Evolutionary conservation across 2,797 vertebrate species (phyloP), one percentile per base, ranked within the genome.

Genomic region (Sitta carolinensis): DNA sequence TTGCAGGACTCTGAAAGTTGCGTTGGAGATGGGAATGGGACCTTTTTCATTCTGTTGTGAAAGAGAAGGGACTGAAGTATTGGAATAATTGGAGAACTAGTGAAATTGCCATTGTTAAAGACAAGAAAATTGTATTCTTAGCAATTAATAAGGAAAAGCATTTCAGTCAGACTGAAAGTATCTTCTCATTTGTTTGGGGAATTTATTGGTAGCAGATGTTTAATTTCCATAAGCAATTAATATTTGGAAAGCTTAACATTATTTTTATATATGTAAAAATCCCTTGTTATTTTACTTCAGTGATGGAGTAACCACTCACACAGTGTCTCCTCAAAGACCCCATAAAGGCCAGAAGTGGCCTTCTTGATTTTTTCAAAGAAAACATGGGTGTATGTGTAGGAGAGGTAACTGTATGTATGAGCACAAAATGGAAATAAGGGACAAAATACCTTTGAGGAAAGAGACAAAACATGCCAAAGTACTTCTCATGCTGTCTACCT

Each of bases 201-300:
- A 34, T 84, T 90, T 82, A 91, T 95, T 91, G 83, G 86, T 91
- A 92, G 63, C 91, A 94, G 87, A 89, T 93, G 85, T 72, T 88
- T 93, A 84, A 90, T 84, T 91, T 96, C 83, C 3, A 0, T 72
- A 86, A 76, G 86, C 42, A 94, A 74, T 91, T 94, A 93, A 88
- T 96, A 94, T 88, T 93, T 91, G 80, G 74, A 90, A 88, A 76
- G 70, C 80, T 88, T 75, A 45, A 76, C 73, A 74, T 81, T 88
- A 67, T 78, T 91, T 92, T 73, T 75, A 59, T 63, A 47, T 7
- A 10, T 74, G 43, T 76, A 64, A 82, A 84, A 57, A 23, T 1
- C 2, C 4, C 66, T 87, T 84, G 55, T 75, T 36, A 21, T 88
- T 93, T 86, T 75, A 84, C 55, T 81, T 78, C 25, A 38, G 30